Conservation (phyloP, 2,888 invertebrate genomes). For the Germaria angustata region DNA sequence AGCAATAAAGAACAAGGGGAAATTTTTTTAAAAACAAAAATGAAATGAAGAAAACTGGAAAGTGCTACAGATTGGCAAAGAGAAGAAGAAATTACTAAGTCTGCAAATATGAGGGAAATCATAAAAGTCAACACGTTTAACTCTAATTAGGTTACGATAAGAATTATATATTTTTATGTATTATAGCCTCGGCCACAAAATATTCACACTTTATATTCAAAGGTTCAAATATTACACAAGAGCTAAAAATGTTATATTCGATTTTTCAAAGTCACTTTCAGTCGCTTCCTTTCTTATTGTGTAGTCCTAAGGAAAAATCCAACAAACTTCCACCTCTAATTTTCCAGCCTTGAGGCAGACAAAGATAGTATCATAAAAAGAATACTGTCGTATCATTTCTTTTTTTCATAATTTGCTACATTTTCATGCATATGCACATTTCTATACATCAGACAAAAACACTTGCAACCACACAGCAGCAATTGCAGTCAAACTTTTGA, state of each 20-base stretch:
- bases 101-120: neutral
- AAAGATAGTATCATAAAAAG: too few species aligned
- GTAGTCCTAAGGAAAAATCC: too few species aligned
- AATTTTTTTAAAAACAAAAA: conserved; percentile 42
- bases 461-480: neutral
- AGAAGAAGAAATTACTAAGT: neutral
- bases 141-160: neutral
- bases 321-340: too few species aligned
- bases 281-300: too few species aligned
- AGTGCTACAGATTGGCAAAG: neutral
- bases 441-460: neutral
- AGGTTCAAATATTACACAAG: too few species aligned
- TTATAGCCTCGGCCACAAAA: too few species aligned
- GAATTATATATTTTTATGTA: neutral
- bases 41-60: neutral
- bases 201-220: too few species aligned
- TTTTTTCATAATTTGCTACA: too few species aligned
- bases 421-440: neutral
- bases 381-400: too few species aligned
- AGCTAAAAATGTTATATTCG: too few species aligned
- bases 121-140: neutral
- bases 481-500: conserved; percentile 27
- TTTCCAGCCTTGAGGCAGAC: too few species aligned
- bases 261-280: too few species aligned
- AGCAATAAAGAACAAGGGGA: conserved; percentile 27